Base-by-base conservation (phyloP, 2,888 invertebrate genomes). In the Drosophila dives region DNA sequence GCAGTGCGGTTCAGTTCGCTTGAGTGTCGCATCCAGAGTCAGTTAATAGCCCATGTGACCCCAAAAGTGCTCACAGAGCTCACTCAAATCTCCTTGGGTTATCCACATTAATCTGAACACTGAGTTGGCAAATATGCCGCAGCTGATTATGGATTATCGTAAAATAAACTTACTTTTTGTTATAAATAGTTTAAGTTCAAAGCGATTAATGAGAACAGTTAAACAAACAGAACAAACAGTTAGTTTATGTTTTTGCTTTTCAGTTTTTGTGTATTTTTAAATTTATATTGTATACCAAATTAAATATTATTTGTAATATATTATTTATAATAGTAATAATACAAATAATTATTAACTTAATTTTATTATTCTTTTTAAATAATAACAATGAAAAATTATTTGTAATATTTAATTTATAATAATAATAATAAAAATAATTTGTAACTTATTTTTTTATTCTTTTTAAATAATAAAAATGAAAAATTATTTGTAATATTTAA, bases 11-110 rank as follows among this genome's bases (percentile, higher is more conserved):
- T 75, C 72, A 65, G 63, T 64, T 49, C 64, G 48, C 60, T 62
- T 59, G 58, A 50, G 53, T 62, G 54, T 45, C 63, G 49, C 77
- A 51, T 64, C 64, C 50, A 77, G 81, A 78, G 70, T 79, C 29
- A 29, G 84, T 79, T 86, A 86, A 84, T 79, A 76, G 86, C 54
- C 75, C 53, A 53, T 67, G 64, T 69, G 69, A 64, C 77, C 53
- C 56, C 45, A 33, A 33, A 4, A 65, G 71, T 68, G 63, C 76
- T 79, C 65, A 72, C 67, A 20, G 59, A 67, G 67, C 72, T 75
- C 64, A 72, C 53, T 49, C n/a, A 48, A 64, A 67, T 67, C 42
- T 67, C 51, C 59, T 45, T 64, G 45, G 66, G 60, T 56, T 61
- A 42, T 58, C 64, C 20, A 36, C 58, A 64, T 74, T 79, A 79